These are phyloP conservation scores for Pangasianodon hypophthalmus DNA, from an alignment of 2,113 vertebrate genomes.

Conservation along the genomic window DNA sequence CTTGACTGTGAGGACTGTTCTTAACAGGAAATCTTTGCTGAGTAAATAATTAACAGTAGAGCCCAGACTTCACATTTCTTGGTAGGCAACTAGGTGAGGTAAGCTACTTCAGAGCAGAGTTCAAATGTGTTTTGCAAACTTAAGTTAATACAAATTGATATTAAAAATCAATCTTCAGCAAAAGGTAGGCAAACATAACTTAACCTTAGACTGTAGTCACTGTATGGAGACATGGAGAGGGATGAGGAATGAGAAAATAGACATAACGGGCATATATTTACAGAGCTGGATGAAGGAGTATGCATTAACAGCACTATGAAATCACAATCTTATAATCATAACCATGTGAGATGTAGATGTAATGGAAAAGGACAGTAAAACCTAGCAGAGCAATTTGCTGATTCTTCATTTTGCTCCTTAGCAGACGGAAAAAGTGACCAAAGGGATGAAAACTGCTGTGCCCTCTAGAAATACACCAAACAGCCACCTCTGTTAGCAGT, in stretches of 20 bases:
- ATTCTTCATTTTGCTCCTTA: slow-evolving; percentile 31
- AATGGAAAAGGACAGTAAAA: slow-evolving; percentile 46
- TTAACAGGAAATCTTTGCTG: background rate
- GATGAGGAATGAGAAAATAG: slow-evolving; percentile 8
- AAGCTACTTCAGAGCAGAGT: background rate
- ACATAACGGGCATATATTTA: slow-evolving; percentile 31
- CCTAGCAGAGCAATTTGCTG: slow-evolving; percentile 12
- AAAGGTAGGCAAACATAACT: background rate
- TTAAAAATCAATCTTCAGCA: background rate
- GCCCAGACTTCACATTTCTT: background rate
- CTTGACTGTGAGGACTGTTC: background rate
- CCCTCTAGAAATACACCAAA: slow-evolving; percentile 8
- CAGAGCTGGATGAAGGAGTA: slow-evolving; percentile 11
- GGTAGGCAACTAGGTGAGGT: background rate
- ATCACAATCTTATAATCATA: slow-evolving; percentile 41
- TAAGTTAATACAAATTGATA: background rate
- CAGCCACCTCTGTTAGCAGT: background rate
- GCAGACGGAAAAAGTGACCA: slow-evolving; percentile 60
- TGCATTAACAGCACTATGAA: slow-evolving; percentile 40
- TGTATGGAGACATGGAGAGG: background rate
- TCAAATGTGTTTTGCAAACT: background rate
- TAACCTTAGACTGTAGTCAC: background rate
- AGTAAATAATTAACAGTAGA: slow-evolving; percentile 16
- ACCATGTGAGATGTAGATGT: slow-evolving; percentile 30
- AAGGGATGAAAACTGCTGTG: slow-evolving; percentile 18